Base-by-base conservation (phyloP, 2,113 vertebrate genomes). In the Pogonocichla stellata region DNA sequence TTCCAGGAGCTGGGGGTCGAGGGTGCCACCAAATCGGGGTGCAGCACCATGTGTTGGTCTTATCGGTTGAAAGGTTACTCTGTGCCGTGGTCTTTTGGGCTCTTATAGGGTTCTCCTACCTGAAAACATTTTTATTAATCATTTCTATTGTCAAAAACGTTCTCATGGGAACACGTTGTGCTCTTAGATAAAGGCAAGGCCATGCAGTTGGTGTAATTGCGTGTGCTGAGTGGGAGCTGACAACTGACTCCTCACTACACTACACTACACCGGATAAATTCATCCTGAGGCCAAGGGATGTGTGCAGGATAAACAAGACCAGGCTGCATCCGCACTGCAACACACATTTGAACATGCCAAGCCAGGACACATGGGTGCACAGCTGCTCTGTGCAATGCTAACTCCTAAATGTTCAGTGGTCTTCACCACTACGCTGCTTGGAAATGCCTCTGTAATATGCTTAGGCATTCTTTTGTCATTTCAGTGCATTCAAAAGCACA, bases 211-310 rank as follows among this genome's bases (percentile, higher is more conserved):
- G 51, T 33, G 62, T 38, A 36, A 47, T 48, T 17, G 0, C 7
- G 13, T 1, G 19, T 2, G 8, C 20, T 5, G 64, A 36, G 94
- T 73, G 77, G 84, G 88, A 87, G 80, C 72, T 36, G 50, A 1
- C 4, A 2, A 1, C 2, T 2, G 29, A 2, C 9, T 69, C 23
- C 28, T 38, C 5, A 6, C 17, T 22, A 3, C 26, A 38, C 5
- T 50, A 18, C 3, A 1, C 14, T 50, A 18, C 3, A 1, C 15
- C 5, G 57, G 42, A 19, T 7, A 7, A 28, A 19, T 33, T 62
- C 2, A 1, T 29, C 34, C 50, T 18, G 53, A 31, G 75, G 19
- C 34, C 18, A 0, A 18, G 71, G 20, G 34, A 12, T 20, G 26
- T 3, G 25, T 20, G 26, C 50, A 8, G 45, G 29, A 2, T 13